Conservation (phyloP, 2,797 vertebrate genomes). For the Erethizon dorsatum region DNA sequence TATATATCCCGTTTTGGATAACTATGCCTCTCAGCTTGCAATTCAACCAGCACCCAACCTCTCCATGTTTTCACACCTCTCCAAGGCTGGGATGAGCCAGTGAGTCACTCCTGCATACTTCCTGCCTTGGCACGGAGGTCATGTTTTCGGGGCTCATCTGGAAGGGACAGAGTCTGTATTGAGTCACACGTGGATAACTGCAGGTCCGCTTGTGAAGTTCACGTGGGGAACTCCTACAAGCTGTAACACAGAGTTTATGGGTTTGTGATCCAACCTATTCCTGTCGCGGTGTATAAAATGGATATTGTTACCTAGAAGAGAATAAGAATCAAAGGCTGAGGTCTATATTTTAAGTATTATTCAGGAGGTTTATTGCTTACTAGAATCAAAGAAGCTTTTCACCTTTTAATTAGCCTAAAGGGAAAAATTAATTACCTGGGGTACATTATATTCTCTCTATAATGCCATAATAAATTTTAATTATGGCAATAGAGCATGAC, state of each 20-base stretch:
- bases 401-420: constrained; percentile 65
- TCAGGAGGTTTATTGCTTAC: constrained; percentile 71
- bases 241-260: constrained; percentile 95
- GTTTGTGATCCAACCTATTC: constrained; percentile 95
- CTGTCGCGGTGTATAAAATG: constrained; percentile 95
- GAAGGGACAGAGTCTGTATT: neutral
- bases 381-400: constrained; percentile 67
- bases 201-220: constrained; percentile 91
- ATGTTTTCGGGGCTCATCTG: neutral
- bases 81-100: neutral
- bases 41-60: neutral
- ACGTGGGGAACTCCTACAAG: constrained; percentile 93
- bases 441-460: constrained; percentile 46
- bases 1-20: constrained; percentile 10
- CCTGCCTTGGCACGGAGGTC: neutral
- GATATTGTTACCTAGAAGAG: constrained; percentile 91
- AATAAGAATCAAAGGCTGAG: constrained; percentile 81
- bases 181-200: constrained; percentile 93
- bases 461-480: constrained; percentile 64
- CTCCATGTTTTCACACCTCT: neutral
- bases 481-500: constrained; percentile 69
- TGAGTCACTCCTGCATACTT: neutral
- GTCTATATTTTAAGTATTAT: constrained; percentile 55
- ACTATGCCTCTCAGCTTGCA: neutral
- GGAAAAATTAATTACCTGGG: constrained; percentile 70